These are phyloP conservation scores for Tricholauxania praeusta DNA, from an alignment of 2,888 invertebrate genomes.

Conservation along the genomic window DNA sequence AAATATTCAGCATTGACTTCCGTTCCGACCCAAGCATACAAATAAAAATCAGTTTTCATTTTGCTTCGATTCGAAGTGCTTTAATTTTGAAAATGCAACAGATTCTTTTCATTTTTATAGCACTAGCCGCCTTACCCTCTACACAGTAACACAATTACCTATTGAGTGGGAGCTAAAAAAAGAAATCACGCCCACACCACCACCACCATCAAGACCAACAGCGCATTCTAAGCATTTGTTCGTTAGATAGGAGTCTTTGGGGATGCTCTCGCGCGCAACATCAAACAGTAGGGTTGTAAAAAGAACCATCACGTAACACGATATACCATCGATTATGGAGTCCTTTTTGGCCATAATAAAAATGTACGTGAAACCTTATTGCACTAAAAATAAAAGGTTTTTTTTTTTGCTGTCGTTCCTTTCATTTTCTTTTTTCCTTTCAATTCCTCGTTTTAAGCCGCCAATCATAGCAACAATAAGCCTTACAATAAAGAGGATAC, in stretches of 20 bases:
- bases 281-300: conserved; percentile 10
- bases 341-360: conserved; percentile 45
- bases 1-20: conserved; percentile 32
- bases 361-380: conserved; percentile 10
- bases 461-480: no score
- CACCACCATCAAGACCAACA: background rate
- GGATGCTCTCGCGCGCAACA: background rate
- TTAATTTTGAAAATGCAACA: conserved; percentile 37
- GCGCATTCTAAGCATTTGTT: background rate
- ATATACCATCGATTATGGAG: conserved; percentile 52
- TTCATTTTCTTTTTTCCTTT: no score
- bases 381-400: background rate
- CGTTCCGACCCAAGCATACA: conserved; percentile 18
- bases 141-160: background rate
- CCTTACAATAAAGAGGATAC: no score
- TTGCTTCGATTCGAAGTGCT: conserved; percentile 19
- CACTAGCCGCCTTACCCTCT: background rate
- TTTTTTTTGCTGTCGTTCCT: no score
- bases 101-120: conserved; percentile 36
- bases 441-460: no score
- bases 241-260: background rate
- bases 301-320: conserved; percentile 50
- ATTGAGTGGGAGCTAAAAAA: background rate
- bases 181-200: background rate
- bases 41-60: conserved; percentile 38